Evolutionary conservation across 2,113 vertebrate genomes (phyloP).

Genomic region (Limanda limanda): DNA sequence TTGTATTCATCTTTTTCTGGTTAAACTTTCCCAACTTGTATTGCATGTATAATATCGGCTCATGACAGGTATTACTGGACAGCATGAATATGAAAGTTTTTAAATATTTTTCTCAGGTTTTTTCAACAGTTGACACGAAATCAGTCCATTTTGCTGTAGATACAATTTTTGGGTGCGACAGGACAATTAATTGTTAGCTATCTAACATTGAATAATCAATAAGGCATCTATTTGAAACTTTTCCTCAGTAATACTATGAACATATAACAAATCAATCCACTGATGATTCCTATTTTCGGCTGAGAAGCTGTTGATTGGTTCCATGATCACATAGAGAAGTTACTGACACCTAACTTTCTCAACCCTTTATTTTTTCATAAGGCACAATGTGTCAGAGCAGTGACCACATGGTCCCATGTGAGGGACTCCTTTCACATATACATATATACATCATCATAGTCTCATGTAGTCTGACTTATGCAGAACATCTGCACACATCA

Average conservation of each 20-base stretch:
- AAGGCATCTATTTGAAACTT: no score
- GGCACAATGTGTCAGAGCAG: neutral
- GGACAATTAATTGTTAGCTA: no score
- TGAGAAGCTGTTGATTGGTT: neutral
- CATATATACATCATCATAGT: no score
- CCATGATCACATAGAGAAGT: neutral
- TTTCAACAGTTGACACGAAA: neutral
- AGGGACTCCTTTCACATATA: neutral
- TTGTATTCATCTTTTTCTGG: conserved; percentile 23
- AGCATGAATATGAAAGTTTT: neutral
- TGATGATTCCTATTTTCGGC: neutral
- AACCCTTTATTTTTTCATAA: neutral
- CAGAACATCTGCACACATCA: neutral
- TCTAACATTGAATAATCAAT: no score
- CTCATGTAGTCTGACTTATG: neutral
- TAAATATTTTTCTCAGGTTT: neutral
- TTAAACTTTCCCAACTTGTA: conserved; percentile 17
- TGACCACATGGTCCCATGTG: neutral
- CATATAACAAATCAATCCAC: no score
- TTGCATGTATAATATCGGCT: conserved; percentile 16
- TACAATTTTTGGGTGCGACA: no score
- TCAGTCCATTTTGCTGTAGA: no score
- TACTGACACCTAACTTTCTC: neutral
- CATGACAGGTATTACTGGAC: conserved; percentile 5
- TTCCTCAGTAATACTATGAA: no score